Conservation (phyloP, 2,888 invertebrate species). For the Drosophila phalerata region DNA sequence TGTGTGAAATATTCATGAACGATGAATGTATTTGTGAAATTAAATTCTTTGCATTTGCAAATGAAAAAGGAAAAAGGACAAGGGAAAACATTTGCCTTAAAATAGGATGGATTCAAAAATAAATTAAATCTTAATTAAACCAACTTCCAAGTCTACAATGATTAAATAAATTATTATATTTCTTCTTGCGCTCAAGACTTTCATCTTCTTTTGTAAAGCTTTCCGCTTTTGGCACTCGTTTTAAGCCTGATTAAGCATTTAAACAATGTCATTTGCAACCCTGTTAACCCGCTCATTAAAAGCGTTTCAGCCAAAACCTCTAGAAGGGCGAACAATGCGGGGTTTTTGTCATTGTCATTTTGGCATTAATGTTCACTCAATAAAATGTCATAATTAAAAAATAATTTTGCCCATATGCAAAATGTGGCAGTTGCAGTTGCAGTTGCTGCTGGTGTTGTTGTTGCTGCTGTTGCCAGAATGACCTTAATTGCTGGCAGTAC, state of each 20-base stretch:
- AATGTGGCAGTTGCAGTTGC: conserved; percentile 38
- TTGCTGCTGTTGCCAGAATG: conserved; percentile 61
- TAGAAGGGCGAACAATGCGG: conserved; percentile 27
- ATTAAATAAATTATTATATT: not conserved
- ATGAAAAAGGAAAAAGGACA: not conserved
- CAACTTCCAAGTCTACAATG: not conserved
- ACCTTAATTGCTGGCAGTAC: conserved; percentile 77
- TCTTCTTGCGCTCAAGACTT: not conserved
- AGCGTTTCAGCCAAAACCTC: not conserved
- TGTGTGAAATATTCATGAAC: conserved; percentile 59
- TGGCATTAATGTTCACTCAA: conserved; percentile 75
- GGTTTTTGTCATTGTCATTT: conserved; percentile 47
- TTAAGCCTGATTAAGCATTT: conserved; percentile 6
- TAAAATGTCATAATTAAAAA: conserved; percentile 81
- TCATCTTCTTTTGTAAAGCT: not conserved
- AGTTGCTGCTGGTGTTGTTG: conserved; percentile 19
- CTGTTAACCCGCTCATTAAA: conserved; percentile 40
- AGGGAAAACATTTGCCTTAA: too few species aligned
- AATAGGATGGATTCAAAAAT: not conserved
- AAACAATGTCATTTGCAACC: conserved; percentile 21
- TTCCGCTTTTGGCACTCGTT: not conserved
- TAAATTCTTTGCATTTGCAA: conserved; percentile 41
- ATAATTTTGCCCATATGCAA: conserved; percentile 57
- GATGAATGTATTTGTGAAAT: conserved; percentile 52
- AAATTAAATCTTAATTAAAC: not conserved